Percentiles rank a stretch among this genome's conserved stretches.
These are phyloP conservation scores for Synanthedon vespiformis DNA, from an alignment of 2,888 invertebrate genomes.

Conservation along the genomic window DNA sequence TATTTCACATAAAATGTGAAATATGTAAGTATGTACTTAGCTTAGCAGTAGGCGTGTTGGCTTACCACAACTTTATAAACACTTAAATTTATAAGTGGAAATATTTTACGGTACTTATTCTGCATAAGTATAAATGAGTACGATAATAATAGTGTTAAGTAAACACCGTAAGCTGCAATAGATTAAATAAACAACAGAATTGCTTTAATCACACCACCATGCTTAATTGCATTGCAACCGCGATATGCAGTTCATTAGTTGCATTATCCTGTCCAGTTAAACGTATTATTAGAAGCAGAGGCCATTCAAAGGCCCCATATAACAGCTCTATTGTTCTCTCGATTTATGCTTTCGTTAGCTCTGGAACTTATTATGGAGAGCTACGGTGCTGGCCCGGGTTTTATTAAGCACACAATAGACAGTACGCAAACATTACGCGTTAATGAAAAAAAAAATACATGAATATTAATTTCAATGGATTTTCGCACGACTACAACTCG, in stretches of 20 bases:
- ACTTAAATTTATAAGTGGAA: not conserved
- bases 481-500: too few relatives aligned
- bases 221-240: slow-evolving; percentile 8
- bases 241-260: slow-evolving; percentile 12
- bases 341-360: not conserved
- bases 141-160: not conserved
- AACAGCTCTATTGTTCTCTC: not conserved
- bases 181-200: slow-evolving; percentile 1
- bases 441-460: too few relatives aligned
- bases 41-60: too few relatives aligned
- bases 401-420: too few relatives aligned
- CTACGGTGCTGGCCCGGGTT: too few relatives aligned
- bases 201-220: slow-evolving; percentile 3
- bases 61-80: too few relatives aligned
- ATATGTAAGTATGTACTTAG: too few relatives aligned
- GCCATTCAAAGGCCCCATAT: not conserved
- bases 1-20: too few relatives aligned
- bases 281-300: slow-evolving; percentile 8
- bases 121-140: not conserved
- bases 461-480: too few relatives aligned
- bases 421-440: too few relatives aligned
- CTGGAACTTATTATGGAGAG: too few relatives aligned
- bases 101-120: not conserved
- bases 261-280: slow-evolving; percentile 14
- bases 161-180: not conserved